Percentiles rank a stretch among this genome's conserved stretches.
Evolutionary conservation across 2,113 vertebrate genomes (phyloP).

Genomic region (Ornithorhynchus anatinus): DNA sequence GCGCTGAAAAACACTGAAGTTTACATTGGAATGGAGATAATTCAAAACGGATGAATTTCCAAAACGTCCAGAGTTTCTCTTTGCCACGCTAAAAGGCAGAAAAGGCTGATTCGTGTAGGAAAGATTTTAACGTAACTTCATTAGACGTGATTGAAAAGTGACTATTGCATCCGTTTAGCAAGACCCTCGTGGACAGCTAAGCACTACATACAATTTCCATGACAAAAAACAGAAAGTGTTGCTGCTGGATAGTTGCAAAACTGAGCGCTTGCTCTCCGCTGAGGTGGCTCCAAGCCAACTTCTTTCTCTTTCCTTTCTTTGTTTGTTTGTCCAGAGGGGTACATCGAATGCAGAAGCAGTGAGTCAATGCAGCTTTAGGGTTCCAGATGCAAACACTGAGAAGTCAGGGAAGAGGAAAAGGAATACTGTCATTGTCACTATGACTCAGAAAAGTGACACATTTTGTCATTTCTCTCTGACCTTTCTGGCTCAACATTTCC

Average conservation of each 20-base stretch:
- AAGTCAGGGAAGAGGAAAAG: neutral
- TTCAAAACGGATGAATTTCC: neutral
- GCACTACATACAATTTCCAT: neutral
- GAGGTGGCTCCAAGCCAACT: no score
- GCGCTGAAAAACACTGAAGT: no score
- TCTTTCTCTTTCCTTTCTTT: no score
- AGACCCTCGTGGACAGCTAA: neutral
- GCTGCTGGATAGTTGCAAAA: slow-evolving; percentile 1
- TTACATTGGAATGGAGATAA: neutral
- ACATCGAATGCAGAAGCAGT: neutral
- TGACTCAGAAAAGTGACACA: no score
- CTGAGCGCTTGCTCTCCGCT: slow-evolving; percentile 14
- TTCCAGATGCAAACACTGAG: slow-evolving; percentile 1
- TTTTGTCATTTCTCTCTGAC: no score
- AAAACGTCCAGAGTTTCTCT: neutral
- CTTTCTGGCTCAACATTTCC: no score
- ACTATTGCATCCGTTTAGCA: slow-evolving; percentile 17
- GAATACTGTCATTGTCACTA: neutral
- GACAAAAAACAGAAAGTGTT: slow-evolving; percentile 29
- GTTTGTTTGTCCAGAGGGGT: no score
- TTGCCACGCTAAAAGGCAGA: neutral
- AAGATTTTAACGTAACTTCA: slow-evolving; percentile 1
- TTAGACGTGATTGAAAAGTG: neutral
- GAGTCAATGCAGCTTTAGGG: neutral
- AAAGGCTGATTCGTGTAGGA: slow-evolving; percentile 7